These are phyloP conservation scores for Sebastes miniatus DNA, from an alignment of 2,797 vertebrate genomes.

Conservation along the genomic window DNA sequence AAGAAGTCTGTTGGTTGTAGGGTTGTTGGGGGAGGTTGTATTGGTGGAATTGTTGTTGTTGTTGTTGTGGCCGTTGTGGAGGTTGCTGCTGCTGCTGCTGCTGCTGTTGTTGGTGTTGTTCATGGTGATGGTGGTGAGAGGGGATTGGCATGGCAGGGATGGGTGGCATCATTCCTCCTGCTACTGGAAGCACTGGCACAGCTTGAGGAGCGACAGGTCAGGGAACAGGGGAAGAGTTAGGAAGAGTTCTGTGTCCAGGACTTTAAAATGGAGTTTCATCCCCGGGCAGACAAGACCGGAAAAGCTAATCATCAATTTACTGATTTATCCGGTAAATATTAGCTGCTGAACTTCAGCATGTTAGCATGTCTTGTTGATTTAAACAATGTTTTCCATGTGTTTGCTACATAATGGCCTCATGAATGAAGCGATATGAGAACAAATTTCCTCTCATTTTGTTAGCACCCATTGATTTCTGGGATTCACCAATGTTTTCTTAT, in stretches of 20 bases:
- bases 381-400: not conserved
- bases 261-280: not conserved
- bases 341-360: not conserved
- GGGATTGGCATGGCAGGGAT: slow-evolving; percentile 80
- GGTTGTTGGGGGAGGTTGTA: slow-evolving; percentile 65
- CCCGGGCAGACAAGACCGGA: not conserved
- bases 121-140: slow-evolving; percentile 70
- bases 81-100: not conserved
- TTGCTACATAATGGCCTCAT: not conserved
- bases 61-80: not conserved
- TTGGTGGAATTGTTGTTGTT: slow-evolving; percentile 55
- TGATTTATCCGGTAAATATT: not conserved
- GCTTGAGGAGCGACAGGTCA: slow-evolving; percentile 69
- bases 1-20: slow-evolving; percentile 18
- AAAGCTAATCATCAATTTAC: not conserved
- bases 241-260: not conserved
- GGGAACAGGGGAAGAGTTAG: slow-evolving; percentile 38
- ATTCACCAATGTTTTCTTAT: too few species aligned
- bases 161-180: slow-evolving; percentile 84
- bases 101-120: slow-evolving; percentile 60
- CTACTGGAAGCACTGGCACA: slow-evolving; percentile 84
- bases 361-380: not conserved
- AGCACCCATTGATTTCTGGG: too few species aligned
- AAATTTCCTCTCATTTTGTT: too few species aligned
- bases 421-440: too few species aligned